These are phyloP conservation scores for Lycorma delicatula DNA, from an alignment of 1,140 invertebrate species.

Conservation along the genomic window DNA sequence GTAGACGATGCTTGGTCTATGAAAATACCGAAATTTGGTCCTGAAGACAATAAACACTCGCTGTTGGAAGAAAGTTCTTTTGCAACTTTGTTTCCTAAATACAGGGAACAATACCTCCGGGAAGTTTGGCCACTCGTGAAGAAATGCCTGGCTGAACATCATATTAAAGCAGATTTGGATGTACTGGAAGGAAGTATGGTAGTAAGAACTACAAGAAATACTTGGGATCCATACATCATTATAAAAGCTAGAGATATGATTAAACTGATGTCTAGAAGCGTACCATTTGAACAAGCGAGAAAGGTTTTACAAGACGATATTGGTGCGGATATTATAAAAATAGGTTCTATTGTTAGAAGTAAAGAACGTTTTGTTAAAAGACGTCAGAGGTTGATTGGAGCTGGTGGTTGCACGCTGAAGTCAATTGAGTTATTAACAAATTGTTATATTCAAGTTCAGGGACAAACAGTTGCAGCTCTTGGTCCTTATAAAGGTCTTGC, in stretches of 20 bases:
- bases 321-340: conserved; percentile 95
- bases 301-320: conserved; percentile 82
- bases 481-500: conserved; percentile 92
- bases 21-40: conserved; percentile 84
- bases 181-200: conserved; percentile 92
- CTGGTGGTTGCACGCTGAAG: conserved; percentile 94
- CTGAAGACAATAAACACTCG: conserved; percentile 84
- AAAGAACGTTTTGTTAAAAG: conserved; percentile 95
- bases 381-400: conserved; percentile 88
- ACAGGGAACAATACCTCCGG: conserved; percentile 92
- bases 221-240: conserved; percentile 98
- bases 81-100: conserved; percentile 77
- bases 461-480: conserved; percentile 93
- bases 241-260: conserved; percentile 95
- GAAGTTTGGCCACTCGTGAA: conserved; percentile 94
- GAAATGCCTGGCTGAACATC: conserved; percentile 67
- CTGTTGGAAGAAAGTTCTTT: conserved; percentile 69
- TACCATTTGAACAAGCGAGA: conserved; percentile 92
- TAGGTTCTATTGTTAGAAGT: conserved; percentile 81
- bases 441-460: conserved; percentile 96
- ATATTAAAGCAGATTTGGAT: conserved; percentile 87
- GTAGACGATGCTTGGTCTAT: conserved; percentile 80
- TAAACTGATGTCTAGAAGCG: conserved; percentile 88
- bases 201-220: conserved; percentile 92
- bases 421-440: conserved; percentile 96